Evolutionary conservation across 2,113 vertebrate species (phyloP).

Genomic region (Muntiacus reevesi): DNA sequence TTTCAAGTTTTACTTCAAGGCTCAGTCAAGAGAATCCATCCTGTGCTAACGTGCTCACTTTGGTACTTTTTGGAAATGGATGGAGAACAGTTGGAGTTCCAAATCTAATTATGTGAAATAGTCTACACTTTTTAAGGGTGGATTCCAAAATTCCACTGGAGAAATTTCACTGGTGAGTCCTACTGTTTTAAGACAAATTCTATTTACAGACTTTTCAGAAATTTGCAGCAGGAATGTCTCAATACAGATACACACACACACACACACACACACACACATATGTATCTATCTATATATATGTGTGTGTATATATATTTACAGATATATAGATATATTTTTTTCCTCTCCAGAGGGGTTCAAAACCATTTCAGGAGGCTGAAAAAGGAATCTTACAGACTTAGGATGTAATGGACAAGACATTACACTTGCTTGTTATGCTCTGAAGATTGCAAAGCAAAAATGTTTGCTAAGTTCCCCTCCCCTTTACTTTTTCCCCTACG

Average conservation of each 20-base stretch:
- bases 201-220: slow-evolving; percentile 49
- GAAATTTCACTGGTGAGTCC: slow-evolving; percentile 31
- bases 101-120: slow-evolving; percentile 33
- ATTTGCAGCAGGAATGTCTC: slow-evolving; percentile 48
- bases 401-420: slow-evolving; percentile 31
- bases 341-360: slow-evolving; percentile 63
- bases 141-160: not conserved
- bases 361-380: slow-evolving; percentile 51
- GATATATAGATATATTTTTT: not conserved
- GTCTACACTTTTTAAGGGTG: not conserved
- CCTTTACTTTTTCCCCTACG: not conserved
- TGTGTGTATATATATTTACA: no score
- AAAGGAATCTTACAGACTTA: slow-evolving; percentile 44
- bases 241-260: not conserved
- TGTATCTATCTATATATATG: no score
- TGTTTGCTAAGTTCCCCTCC: not conserved
- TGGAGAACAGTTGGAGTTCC: slow-evolving; percentile 10
- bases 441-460: slow-evolving; percentile 40
- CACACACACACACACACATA: no score
- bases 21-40: slow-evolving; percentile 49
- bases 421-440: not conserved
- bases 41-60: slow-evolving; percentile 4
- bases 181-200: slow-evolving; percentile 11
- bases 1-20: slow-evolving; percentile 48
- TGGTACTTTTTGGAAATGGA: slow-evolving; percentile 33